A percentile compares a stretch with the other conserved stretches of the same genome.
Evolutionary conservation across 2,888 invertebrate genomes (phyloP).

Genomic region (Amphipoea oculea): DNA sequence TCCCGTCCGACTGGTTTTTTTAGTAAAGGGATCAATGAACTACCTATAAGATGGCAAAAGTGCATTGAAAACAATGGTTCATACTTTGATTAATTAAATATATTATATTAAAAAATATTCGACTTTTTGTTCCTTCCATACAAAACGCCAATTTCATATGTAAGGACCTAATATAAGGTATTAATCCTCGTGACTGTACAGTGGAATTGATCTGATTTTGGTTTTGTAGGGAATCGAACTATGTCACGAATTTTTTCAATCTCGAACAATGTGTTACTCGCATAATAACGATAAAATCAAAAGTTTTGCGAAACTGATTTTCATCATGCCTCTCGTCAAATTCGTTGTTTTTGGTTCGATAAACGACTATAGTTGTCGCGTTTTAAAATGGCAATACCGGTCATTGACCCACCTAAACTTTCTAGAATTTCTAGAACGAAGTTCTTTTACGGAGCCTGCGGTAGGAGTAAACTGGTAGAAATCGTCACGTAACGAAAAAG

Average conservation of each 20-base stretch:
- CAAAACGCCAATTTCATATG: too few relatives aligned
- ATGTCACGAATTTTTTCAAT: background rate
- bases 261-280: background rate
- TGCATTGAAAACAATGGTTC: too few relatives aligned
- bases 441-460: too few relatives aligned
- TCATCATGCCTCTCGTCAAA: background rate
- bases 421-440: background rate
- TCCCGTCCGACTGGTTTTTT: too few relatives aligned
- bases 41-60: too few relatives aligned
- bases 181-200: background rate
- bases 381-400: background rate
- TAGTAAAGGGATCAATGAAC: too few relatives aligned
- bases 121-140: too few relatives aligned
- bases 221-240: background rate
- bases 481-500: too few relatives aligned
- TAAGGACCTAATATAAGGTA: too few relatives aligned
- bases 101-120: too few relatives aligned
- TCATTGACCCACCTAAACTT: background rate
- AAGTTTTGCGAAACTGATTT: background rate
- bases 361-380: background rate
- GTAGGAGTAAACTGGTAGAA: too few relatives aligned
- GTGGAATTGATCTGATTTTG: constrained; percentile 25
- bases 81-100: too few relatives aligned
- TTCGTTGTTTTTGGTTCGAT: background rate
- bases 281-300: background rate